Evolutionary conservation across 2,797 vertebrate genomes (phyloP).

Genomic region (Dicrostonyx torquatus): DNA sequence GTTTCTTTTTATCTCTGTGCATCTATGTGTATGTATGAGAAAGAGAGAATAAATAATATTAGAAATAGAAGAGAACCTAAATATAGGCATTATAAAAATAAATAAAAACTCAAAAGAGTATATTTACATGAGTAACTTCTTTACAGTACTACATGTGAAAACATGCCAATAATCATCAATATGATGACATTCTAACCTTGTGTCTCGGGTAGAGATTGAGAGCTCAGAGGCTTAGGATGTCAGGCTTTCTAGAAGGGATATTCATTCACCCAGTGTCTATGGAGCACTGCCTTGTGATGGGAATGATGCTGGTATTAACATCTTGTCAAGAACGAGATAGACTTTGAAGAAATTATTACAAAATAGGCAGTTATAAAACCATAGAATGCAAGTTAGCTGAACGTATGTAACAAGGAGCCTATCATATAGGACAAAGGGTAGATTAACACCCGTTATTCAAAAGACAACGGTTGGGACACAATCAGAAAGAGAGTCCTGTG

Average conservation of each 20-base stretch:
- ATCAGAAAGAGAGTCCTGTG: background rate
- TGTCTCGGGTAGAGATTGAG: background rate
- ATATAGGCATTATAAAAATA: background rate
- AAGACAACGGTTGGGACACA: background rate
- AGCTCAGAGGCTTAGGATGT: background rate
- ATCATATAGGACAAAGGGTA: slow-evolving; percentile 5
- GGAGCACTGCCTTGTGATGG: background rate
- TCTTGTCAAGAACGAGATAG: slow-evolving; percentile 25
- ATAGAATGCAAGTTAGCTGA: background rate
- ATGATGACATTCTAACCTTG: background rate
- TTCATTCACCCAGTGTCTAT: slow-evolving; percentile 26
- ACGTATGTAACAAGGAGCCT: background rate
- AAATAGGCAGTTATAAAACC: background rate
- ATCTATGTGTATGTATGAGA: background rate
- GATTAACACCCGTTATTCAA: slow-evolving; percentile 22
- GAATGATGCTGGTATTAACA: background rate
- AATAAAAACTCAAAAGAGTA: slow-evolving; percentile 21
- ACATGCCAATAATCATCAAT: background rate
- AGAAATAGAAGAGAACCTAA: background rate
- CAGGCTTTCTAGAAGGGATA: slow-evolving; percentile 32
- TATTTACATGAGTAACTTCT: background rate
- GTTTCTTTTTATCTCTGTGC: background rate
- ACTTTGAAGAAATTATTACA: slow-evolving; percentile 40
- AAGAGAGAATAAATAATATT: background rate
- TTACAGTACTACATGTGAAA: slow-evolving; percentile 18